phyloP scores from a whole-genome alignment of 2,888 invertebrate species.

The Microctonus aethiopoides region DNA sequence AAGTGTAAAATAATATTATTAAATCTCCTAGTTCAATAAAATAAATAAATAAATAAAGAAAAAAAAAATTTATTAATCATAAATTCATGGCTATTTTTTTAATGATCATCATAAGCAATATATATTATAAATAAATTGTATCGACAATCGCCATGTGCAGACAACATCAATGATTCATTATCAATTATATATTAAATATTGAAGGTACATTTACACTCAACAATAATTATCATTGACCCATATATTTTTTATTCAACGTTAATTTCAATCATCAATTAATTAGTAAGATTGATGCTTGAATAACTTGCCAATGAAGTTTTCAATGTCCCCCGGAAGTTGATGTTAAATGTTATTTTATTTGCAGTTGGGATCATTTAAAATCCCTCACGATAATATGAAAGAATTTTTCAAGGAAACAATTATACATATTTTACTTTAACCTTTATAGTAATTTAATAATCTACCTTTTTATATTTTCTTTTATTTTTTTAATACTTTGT shows the following conservation, averaged over 20 bases:
- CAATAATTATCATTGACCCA: slow-evolving; percentile 18
- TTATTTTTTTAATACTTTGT: neutral
- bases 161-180: neutral
- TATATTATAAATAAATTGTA: neutral
- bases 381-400: neutral
- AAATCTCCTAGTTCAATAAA: too few species aligned
- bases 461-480: too few species aligned
- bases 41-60: neutral
- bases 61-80: neutral
- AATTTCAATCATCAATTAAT: slow-evolving; percentile 7
- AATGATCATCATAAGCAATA: slow-evolving; percentile 1
- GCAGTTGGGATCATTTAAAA: neutral
- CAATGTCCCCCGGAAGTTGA: slow-evolving; percentile 8
- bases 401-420: neutral
- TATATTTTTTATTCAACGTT: slow-evolving; percentile 4
- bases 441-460: neutral
- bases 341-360: neutral
- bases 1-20: too few species aligned
- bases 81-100: neutral
- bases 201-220: neutral
- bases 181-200: neutral
- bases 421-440: neutral
- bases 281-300: slow-evolving; percentile 9
- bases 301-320: neutral
- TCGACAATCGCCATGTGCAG: neutral